Evolutionary conservation across 1,140 invertebrate species (phyloP), one percentile per base, ranked within the genome.

Genomic region (Sweltsa coloradensis): DNA sequence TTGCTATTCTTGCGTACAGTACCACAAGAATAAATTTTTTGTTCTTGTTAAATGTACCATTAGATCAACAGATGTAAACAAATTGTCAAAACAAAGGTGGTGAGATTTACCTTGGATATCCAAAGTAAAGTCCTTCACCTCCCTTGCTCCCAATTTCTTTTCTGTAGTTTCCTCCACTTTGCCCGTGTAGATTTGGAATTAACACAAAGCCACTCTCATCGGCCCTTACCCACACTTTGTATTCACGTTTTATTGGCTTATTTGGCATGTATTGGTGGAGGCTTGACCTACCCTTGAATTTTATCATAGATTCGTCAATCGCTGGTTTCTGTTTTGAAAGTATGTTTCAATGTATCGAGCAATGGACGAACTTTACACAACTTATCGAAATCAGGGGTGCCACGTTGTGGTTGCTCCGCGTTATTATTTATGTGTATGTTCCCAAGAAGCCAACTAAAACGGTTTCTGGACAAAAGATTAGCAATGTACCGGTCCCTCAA

Each of bases 371-470:
- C 22, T 50, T 56, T 56, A 34, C 45, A 54, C 16, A 54, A 27
- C 48, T 54, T 53, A 31, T 54, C 53, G 19, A 29, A 50, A 50
- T 51, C 45, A 11, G 34, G 0, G 23, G 49, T 26, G n/a, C 26
- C 27, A 41, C 37, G 26, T 34, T 50, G 34, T 42, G 46, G 51
- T 21, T 51, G 45, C 4, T 39, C 4, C 0, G 6, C 18, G 19
- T 47, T 47, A n/a, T 47, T 27, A 23, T 50, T 52, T 11, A 50
- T 1, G 34, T 46, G 47, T 13, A 39, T 19, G 53, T 53, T 31
- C 23, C 50, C 43, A 40, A 65, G 52, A 45, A 64, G 41, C 50
- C 61, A 64, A 41, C 60, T 56, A 49, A 67, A 68, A 29, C 65
- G 42, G 51, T 65, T 65, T 11, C 65, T 42, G 36, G 58, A 44